Evolutionary conservation across 2,888 invertebrate species (phyloP).

Genomic region (Drosophila gaucha): DNA sequence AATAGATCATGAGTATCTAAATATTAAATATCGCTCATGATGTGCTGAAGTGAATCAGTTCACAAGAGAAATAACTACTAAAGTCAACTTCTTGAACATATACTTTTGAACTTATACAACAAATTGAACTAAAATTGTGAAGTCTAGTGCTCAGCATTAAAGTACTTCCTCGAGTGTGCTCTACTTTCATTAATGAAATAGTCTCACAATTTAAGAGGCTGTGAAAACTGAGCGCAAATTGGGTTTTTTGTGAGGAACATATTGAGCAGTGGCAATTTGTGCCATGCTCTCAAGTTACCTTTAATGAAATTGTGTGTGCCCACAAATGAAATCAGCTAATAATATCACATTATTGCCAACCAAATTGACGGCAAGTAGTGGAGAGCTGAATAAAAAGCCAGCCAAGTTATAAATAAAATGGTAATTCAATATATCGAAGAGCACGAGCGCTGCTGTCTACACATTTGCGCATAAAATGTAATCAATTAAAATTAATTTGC

Average conservation of each 20-base stretch:
- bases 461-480: slow-evolving; percentile 72
- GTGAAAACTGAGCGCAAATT: slow-evolving; percentile 30
- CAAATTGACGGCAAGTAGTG: slow-evolving; percentile 16
- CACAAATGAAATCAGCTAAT: slow-evolving; percentile 45
- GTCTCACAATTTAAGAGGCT: slow-evolving; percentile 16
- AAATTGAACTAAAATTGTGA: not conserved
- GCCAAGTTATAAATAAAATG: slow-evolving; percentile 58
- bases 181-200: slow-evolving; percentile 6
- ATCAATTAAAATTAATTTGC: slow-evolving; percentile 77
- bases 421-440: slow-evolving; percentile 69
- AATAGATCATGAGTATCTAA: too few relatives aligned
- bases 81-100: too few relatives aligned
- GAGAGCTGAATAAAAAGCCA: slow-evolving; percentile 20
- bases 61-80: too few relatives aligned
- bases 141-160: too few relatives aligned
- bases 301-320: slow-evolving; percentile 43
- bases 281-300: slow-evolving; percentile 38
- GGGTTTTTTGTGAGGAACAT: slow-evolving; percentile 17
- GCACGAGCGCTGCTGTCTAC: slow-evolving; percentile 40
- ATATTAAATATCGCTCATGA: too few relatives aligned
- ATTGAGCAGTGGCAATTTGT: slow-evolving; percentile 35
- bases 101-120: not conserved
- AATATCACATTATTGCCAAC: slow-evolving; percentile 46
- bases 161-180: not conserved
- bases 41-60: too few relatives aligned